Base-by-base conservation (phyloP, 2,888 invertebrate species). In the Zeuzera pyrina region DNA sequence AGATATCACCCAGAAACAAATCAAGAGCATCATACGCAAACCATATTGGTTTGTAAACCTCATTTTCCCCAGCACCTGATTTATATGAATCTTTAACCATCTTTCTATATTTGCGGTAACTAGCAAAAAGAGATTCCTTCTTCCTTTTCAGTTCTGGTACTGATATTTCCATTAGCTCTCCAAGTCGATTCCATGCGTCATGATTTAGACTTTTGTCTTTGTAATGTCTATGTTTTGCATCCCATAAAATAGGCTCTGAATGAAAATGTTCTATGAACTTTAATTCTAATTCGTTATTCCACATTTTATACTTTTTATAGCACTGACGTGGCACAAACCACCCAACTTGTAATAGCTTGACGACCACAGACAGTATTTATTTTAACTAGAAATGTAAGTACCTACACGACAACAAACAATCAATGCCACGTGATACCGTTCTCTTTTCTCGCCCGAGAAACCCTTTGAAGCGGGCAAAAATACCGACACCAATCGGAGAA, bases 1-100 rank as follows among this genome's bases (percentile, higher is more conserved):
- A 27, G 3, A 25, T 15, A 21, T 38, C 25, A 26, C 24, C 25
- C 12, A 42, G 38, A 34, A 46, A 46, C 25, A 23, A 24, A 29
- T 40, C 39, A 33, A 47, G 36, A 21, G 26, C 30, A 12, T 41
- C 44, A 31, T 39, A 46, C 12, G 43, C 44, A 33, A 46, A 43
- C 42, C 48, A 44, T 36, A 36, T 31, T 19, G 48, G 42, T 25
- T 40, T 44, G 35, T 41, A 41, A 15, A 44, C 35, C 24, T 46
- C 39, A 31, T 35, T 33, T 26, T 30, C 36, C 1, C 37, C 39
- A 28, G 45, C 39, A 38, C 42, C 42, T 19, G 38, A 43, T 36
- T 21, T 33, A 15, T 23, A 34, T 8, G 35, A 43, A 19, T 39
- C 43, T 29, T 33, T 43, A 25, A 35, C 28, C 23, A 24, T 33